Conservation (phyloP, 2,797 vertebrate genomes). For the Ptychobarbus kaznakovi region DNA sequence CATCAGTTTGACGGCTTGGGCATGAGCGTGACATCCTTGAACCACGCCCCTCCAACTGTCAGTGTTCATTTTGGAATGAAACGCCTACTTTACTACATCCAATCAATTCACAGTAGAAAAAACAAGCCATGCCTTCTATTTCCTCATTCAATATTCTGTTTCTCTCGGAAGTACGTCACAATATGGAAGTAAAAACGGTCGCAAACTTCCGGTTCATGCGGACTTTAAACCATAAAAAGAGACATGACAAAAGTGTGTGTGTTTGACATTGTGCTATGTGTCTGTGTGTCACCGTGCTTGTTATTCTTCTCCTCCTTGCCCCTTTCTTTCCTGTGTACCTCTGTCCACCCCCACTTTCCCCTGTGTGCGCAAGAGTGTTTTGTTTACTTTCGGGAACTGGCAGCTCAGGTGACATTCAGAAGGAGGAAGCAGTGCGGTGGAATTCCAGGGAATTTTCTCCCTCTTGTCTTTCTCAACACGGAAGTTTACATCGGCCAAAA, state of each 20-base stretch:
- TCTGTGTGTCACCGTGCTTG: constrained; percentile 33
- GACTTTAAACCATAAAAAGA: neutral
- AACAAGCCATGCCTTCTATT: too few relatives aligned
- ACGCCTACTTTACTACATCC: too few relatives aligned
- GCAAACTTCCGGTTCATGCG: too few relatives aligned
- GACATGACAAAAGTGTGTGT: neutral
- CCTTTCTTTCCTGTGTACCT: constrained; percentile 44
- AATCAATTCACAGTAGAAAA: too few relatives aligned
- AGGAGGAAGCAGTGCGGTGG: constrained; percentile 56
- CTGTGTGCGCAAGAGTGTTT: constrained; percentile 31
- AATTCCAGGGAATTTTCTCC: constrained; percentile 61
- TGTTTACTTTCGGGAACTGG: constrained; percentile 55
- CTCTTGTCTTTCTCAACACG: constrained; percentile 49
- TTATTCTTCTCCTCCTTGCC: constrained; percentile 55
- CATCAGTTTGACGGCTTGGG: too few relatives aligned
- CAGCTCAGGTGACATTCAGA: constrained; percentile 58
- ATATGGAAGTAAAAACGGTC: too few relatives aligned
- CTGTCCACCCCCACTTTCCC: constrained; percentile 52
- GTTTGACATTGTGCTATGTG: neutral
- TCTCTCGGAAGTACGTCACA: too few relatives aligned
- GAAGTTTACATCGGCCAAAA: constrained; percentile 50
- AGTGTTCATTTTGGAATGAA: too few relatives aligned
- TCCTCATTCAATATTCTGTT: too few relatives aligned
- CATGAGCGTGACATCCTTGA: too few relatives aligned
- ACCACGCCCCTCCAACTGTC: too few relatives aligned